Percentiles rank a stretch among this genome's conserved stretches.
phyloP scores from a whole-genome alignment of 2,797 vertebrate genomes.

The Xenopus petersii region DNA sequence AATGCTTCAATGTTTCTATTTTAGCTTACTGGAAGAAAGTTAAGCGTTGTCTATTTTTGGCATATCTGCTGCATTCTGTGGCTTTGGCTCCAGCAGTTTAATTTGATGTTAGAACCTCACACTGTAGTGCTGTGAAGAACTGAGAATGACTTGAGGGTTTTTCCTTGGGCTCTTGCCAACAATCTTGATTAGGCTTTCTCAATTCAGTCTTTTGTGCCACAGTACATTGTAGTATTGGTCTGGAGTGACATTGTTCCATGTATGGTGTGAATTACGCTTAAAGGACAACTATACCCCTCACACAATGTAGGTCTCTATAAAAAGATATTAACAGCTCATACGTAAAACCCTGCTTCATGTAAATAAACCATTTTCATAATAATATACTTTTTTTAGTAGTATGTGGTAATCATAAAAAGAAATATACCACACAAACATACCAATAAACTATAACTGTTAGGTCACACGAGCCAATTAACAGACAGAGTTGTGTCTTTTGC shows the following conservation, averaged over 20 bases:
- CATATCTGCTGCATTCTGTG: conserved; percentile 50
- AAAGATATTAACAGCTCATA: no score
- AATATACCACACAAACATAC: no score
- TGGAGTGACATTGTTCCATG: conserved; percentile 11
- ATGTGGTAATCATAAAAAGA: no score
- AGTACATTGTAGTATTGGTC: conserved; percentile 14
- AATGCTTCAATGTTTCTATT: conserved; percentile 51
- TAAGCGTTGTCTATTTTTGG: conserved; percentile 54
- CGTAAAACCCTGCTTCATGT: no score
- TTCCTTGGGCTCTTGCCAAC: conserved; percentile 41
- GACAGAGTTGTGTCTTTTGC: no score
- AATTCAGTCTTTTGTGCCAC: conserved; percentile 29
- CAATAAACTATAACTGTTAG: no score
- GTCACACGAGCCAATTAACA: no score
- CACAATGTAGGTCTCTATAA: no score
- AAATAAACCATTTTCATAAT: no score
- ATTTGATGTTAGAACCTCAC: conserved; percentile 46
- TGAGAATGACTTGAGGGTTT: conserved; percentile 39
- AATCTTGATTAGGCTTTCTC: conserved; percentile 42
- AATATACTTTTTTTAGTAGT: no score
- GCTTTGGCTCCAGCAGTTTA: conserved; percentile 49
- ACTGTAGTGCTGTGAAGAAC: conserved; percentile 36
- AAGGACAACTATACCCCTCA: no score
- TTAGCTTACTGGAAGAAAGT: conserved; percentile 51
- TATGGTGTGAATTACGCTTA: conserved; percentile 9